These are phyloP conservation scores for Sabellastarte sp. DNA, from an alignment of 2,888 invertebrate genomes.

Conservation along the genomic window DNA sequence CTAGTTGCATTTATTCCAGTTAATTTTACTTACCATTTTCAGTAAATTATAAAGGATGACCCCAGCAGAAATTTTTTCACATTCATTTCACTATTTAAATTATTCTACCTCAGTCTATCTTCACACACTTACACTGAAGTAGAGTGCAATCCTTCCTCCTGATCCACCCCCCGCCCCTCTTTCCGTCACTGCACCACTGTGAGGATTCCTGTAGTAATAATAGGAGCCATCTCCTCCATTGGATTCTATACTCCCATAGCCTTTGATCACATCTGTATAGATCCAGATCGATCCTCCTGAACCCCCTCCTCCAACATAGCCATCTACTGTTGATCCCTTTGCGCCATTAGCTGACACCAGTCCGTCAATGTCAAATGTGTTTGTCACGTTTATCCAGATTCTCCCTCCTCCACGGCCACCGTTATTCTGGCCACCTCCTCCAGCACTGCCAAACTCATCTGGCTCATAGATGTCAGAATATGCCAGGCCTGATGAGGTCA, in stretches of 20 bases:
- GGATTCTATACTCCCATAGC: conserved; percentile 10
- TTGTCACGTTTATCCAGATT: conserved; percentile 41
- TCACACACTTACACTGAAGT: conserved; percentile 36
- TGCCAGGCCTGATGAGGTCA: too few relatives aligned
- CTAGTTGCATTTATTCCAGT: too few relatives aligned
- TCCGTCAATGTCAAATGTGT: conserved; percentile 41
- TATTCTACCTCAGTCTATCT: too few relatives aligned
- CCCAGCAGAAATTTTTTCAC: too few relatives aligned
- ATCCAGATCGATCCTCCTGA: conserved; percentile 45
- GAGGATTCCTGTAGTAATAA: background rate
- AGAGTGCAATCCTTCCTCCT: conserved; percentile 43
- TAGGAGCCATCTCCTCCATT: conserved; percentile 10
- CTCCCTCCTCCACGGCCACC: conserved; percentile 43
- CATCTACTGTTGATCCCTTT: conserved; percentile 23
- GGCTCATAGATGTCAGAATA: conserved; percentile 43
- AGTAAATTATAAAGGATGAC: too few relatives aligned
- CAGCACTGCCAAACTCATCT: conserved; percentile 36
- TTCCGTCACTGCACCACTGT: background rate
- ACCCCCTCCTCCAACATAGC: conserved; percentile 35
- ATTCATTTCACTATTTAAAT: too few relatives aligned
- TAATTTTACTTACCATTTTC: too few relatives aligned
- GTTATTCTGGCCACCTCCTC: conserved; percentile 33
- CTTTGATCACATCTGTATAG: conserved; percentile 17
- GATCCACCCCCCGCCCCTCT: conserved; percentile 29
- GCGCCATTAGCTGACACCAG: conserved; percentile 35